Percentiles rank a stretch among this genome's conserved stretches.
These are phyloP conservation scores for Amiota communis DNA, from an alignment of 2,888 invertebrate species.

Conservation along the genomic window DNA sequence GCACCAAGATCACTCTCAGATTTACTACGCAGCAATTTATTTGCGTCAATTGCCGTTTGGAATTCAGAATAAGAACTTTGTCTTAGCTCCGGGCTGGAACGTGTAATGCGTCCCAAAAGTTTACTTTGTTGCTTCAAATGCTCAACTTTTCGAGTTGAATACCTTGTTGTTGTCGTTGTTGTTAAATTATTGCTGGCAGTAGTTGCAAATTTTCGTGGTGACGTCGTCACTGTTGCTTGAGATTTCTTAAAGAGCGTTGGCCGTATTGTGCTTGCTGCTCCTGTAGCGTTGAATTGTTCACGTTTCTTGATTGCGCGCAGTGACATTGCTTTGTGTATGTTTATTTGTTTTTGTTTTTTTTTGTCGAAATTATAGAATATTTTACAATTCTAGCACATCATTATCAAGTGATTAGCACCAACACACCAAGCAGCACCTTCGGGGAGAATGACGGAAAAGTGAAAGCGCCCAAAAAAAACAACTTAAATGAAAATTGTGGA, in stretches of 20 bases:
- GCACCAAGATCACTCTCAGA: conserved; percentile 69
- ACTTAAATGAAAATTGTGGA: conserved; percentile 15
- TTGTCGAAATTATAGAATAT: neutral
- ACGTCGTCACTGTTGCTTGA: conserved; percentile 29
- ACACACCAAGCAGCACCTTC: no score
- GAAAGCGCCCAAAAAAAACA: conserved; percentile 20
- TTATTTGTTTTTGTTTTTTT: neutral
- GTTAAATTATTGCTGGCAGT: conserved; percentile 1
- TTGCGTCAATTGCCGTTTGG: conserved; percentile 41
- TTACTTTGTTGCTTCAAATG: conserved; percentile 50
- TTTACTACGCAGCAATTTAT: conserved; percentile 66
- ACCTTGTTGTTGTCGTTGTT: conserved; percentile 30
- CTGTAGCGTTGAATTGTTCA: conserved; percentile 52
- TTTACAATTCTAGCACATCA: conserved; percentile 13
- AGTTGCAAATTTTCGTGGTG: conserved; percentile 42
- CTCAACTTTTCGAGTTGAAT: conserved; percentile 14
- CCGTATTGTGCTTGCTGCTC: conserved; percentile 35
- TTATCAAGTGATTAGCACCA: conserved; percentile 9
- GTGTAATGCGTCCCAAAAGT: conserved; percentile 55
- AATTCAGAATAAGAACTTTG: conserved; percentile 39
- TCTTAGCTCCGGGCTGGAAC: conserved; percentile 60
- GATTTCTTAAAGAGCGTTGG: conserved; percentile 25
- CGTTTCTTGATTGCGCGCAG: conserved; percentile 72
- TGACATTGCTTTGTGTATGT: conserved; percentile 66
- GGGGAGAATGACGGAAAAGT: neutral